Evolutionary conservation across 2,113 vertebrate genomes (phyloP).

Genomic region (Oryctolagus cuniculus): mOryCun1.1 NC_091437.1:32169501-32170000

Average conservation of each 20-base stretch:
- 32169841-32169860: not conserved
- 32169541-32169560: conserved; percentile 39
- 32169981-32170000: not conserved
- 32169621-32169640: conserved; percentile 31
- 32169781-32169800: not conserved
- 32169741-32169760: not conserved
- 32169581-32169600: conserved; percentile 71
- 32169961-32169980: not conserved
- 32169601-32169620: conserved; percentile 56
- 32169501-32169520: conserved; percentile 50
- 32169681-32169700: not conserved
- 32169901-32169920: not conserved
- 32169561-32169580: conserved; percentile 71
- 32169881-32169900: not conserved
- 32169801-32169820: not conserved
- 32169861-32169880: not conserved
- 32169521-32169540: conserved; percentile 68
- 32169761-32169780: not conserved
- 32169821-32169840: not conserved
- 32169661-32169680: conserved; percentile 51
- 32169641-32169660: conserved; percentile 63
- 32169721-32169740: not conserved
- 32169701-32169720: not conserved
- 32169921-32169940: not conserved
- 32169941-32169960: not conserved